Evolutionary conservation across 2,113 vertebrate genomes (phyloP).

Genomic region (Promerops cafer): DNA sequence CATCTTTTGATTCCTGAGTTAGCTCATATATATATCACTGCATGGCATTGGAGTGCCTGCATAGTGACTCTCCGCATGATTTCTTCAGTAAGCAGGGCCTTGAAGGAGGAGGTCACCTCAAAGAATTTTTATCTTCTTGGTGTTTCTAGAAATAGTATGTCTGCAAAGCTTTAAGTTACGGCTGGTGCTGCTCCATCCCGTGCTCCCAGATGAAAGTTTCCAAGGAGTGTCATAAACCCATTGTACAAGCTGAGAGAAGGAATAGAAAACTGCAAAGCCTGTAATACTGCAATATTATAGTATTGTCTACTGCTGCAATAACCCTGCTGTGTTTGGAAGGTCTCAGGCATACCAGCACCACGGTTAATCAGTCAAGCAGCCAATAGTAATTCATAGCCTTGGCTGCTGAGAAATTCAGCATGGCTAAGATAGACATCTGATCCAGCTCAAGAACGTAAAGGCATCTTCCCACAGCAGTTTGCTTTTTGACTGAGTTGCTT

Average conservation of each 20-base stretch:
- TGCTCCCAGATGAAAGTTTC: not conserved
- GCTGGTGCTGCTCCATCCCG: not conserved
- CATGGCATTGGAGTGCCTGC: not conserved
- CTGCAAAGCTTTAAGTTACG: not conserved
- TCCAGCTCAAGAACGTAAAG: not conserved
- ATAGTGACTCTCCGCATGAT: not conserved
- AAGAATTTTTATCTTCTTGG: not conserved
- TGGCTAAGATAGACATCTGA: not conserved
- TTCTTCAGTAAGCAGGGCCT: not conserved
- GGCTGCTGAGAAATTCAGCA: not conserved
- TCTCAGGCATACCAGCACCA: not conserved
- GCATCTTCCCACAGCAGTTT: not conserved
- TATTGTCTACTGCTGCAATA: slow-evolving; percentile 4
- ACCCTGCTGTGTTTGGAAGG: slow-evolving; percentile 28
- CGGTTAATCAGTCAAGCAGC: slow-evolving; percentile 4
- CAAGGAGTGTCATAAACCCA: not conserved
- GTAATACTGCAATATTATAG: not conserved
- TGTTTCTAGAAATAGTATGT: not conserved
- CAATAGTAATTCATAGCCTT: not conserved
- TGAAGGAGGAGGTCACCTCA: not conserved
- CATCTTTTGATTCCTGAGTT: not conserved
- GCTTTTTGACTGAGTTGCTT: not conserved
- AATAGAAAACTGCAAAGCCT: not conserved
- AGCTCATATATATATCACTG: not conserved
- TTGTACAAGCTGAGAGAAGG: not conserved